These are phyloP conservation scores for Paralichthys olivaceus DNA, from an alignment of 2,113 vertebrate genomes.

Conservation along the genomic window DNA sequence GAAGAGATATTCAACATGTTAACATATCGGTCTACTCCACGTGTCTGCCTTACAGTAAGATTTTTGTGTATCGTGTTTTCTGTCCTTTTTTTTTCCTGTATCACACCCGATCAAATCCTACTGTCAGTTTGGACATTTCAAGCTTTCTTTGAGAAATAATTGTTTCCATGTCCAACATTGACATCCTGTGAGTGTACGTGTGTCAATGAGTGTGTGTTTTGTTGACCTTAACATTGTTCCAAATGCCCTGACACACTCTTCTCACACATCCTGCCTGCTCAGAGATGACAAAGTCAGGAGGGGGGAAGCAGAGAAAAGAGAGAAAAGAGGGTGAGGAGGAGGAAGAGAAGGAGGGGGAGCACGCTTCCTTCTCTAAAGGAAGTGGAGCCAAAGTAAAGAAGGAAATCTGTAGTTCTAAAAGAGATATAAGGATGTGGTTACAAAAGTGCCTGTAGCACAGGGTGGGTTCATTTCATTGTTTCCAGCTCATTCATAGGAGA, in stretches of 20 bases:
- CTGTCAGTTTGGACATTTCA: constrained; percentile 4
- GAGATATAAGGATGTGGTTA: constrained; percentile 22
- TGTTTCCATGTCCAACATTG: constrained; percentile 17
- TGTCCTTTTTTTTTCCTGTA: neutral
- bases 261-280: constrained; percentile 72
- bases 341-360: constrained; percentile 7
- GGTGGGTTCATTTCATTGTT: constrained; percentile 7
- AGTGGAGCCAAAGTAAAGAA: constrained; percentile 57
- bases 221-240: constrained; percentile 71
- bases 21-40: constrained; percentile 23
- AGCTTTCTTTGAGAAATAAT: constrained; percentile 46
- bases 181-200: constrained; percentile 46
- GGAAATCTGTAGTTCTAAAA: constrained; percentile 35
- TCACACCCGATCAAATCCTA: neutral
- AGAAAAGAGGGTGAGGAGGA: constrained; percentile 14
- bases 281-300: constrained; percentile 33
- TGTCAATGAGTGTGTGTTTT: constrained; percentile 20
- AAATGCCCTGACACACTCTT: constrained; percentile 66
- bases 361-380: constrained; percentile 61
- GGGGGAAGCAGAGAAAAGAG: constrained; percentile 24
- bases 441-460: neutral
- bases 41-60: neutral
- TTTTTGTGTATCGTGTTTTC: neutral
- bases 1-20: constrained; percentile 50
- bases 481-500: constrained; percentile 1